Percentiles rank a stretch among this genome's conserved stretches.
phyloP scores from a whole-genome alignment of 2,797 vertebrate species.

The Sebastes vulpes region DNA sequence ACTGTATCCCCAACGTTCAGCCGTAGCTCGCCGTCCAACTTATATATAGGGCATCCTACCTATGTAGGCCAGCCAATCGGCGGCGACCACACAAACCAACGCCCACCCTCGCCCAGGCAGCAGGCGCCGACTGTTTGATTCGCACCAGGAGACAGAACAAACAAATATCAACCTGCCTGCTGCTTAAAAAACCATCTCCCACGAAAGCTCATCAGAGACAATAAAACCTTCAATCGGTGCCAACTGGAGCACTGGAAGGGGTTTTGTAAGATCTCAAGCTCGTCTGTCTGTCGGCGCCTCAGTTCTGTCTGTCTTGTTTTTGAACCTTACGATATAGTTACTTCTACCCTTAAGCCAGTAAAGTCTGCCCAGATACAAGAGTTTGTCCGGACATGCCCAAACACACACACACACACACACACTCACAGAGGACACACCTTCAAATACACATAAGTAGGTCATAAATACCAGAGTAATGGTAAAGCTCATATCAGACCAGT shows the following conservation, averaged over 20 bases:
- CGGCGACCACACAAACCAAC: constrained; percentile 8
- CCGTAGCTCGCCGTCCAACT: constrained; percentile 50
- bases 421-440: constrained; percentile 39
- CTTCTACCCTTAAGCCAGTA: constrained; percentile 52
- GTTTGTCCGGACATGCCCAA: constrained; percentile 66
- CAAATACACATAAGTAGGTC: constrained; percentile 63
- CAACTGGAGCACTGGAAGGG: constrained; percentile 45
- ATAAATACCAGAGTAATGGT: constrained; percentile 75
- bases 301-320: constrained; percentile 16
- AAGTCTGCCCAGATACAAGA: constrained; percentile 53
- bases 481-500: constrained; percentile 63
- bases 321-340: constrained; percentile 48
- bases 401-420: background rate
- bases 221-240: constrained; percentile 43
- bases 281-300: constrained; percentile 33
- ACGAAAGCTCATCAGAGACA: constrained; percentile 52
- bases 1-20: constrained; percentile 56
- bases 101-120: constrained; percentile 42
- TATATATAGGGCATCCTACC: constrained; percentile 73
- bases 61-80: constrained; percentile 74
- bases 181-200: constrained; percentile 42
- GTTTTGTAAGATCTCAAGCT: constrained; percentile 46
- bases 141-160: constrained; percentile 58
- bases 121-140: constrained; percentile 46
- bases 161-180: constrained; percentile 67